phyloP scores from a whole-genome alignment of 2,113 vertebrate genomes.

The Deroptyus accipitrinus region DNA sequence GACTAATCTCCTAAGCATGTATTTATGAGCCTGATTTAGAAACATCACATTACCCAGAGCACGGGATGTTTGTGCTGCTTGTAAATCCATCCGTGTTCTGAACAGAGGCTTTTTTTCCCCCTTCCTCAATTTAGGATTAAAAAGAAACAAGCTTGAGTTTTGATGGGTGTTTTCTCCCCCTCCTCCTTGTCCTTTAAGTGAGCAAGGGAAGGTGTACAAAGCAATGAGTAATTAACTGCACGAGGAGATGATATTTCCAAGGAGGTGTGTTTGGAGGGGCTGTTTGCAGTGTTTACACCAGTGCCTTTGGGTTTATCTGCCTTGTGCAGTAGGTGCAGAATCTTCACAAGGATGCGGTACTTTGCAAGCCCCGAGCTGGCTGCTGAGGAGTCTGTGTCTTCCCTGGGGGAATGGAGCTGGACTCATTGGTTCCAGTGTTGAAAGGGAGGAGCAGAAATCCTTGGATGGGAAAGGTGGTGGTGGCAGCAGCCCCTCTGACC shows the following conservation, averaged over 20 bases:
- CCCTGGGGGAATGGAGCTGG: accelerated
- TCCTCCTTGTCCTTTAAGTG: neutral
- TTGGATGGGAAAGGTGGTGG: neutral
- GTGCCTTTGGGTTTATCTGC: slow-evolving; percentile 44
- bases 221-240: slow-evolving; percentile 11
- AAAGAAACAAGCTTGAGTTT: neutral
- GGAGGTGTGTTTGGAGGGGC: slow-evolving; percentile 22
- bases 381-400: neutral
- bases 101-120: neutral
- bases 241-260: neutral
- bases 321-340: slow-evolving; percentile 41
- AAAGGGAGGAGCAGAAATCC: neutral
- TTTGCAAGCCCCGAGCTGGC: neutral
- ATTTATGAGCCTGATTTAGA: slow-evolving; percentile 67
- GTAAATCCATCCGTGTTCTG: neutral
- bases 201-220: neutral
- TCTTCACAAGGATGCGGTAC: neutral
- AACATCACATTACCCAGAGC: slow-evolving; percentile 33
- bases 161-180: neutral
- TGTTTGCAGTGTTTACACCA: slow-evolving; percentile 18
- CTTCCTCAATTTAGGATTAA: neutral
- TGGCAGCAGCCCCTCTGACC: neutral
- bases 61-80: slow-evolving; percentile 5
- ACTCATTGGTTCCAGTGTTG: neutral
- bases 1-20: slow-evolving; percentile 62